A percentile compares a stretch with the other conserved stretches of the same genome.
These are phyloP conservation scores for Perizoma affinitatum DNA, from an alignment of 2,888 invertebrate species.

Conservation along the genomic window DNA sequence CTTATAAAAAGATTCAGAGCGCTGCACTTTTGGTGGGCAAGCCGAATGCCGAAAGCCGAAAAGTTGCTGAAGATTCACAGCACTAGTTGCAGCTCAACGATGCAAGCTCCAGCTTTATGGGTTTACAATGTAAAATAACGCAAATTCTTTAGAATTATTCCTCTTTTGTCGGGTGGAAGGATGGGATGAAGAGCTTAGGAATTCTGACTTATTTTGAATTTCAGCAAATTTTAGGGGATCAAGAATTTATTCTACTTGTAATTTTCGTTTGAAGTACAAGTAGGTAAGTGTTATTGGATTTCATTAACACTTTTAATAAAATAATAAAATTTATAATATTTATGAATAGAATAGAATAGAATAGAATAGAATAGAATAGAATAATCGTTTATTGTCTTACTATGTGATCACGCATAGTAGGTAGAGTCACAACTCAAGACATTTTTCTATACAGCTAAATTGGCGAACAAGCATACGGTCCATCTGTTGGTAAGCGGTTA, in stretches of 20 bases:
- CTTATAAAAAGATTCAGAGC: too few relatives aligned
- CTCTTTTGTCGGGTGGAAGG: constrained; percentile 2
- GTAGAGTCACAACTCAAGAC: too few relatives aligned
- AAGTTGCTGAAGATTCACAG: background rate
- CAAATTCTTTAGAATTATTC: constrained; percentile 16
- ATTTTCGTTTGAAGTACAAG: constrained; percentile 5
- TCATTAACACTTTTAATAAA: too few relatives aligned
- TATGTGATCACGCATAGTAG: too few relatives aligned
- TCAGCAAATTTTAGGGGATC: constrained; percentile 7
- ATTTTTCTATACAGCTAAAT: too few relatives aligned
- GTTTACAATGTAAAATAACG: constrained; percentile 17
- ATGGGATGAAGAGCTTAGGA: constrained; percentile 7
- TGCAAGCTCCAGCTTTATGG: constrained; percentile 11
- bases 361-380: too few relatives aligned
- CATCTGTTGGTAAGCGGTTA: too few relatives aligned
- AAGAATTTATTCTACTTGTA: constrained; percentile 8
- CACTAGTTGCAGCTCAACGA: constrained; percentile 11
- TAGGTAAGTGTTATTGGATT: constrained; percentile 2
- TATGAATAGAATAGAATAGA: too few relatives aligned
- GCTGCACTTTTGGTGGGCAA: too few relatives aligned
- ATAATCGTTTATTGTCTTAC: too few relatives aligned
- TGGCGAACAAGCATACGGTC: too few relatives aligned
- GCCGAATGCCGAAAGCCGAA: background rate
- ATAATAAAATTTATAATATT: too few relatives aligned
- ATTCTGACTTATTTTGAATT: constrained; percentile 11